Conservation (phyloP, 2,888 invertebrate species). For the Lasius platythorax region DNA sequence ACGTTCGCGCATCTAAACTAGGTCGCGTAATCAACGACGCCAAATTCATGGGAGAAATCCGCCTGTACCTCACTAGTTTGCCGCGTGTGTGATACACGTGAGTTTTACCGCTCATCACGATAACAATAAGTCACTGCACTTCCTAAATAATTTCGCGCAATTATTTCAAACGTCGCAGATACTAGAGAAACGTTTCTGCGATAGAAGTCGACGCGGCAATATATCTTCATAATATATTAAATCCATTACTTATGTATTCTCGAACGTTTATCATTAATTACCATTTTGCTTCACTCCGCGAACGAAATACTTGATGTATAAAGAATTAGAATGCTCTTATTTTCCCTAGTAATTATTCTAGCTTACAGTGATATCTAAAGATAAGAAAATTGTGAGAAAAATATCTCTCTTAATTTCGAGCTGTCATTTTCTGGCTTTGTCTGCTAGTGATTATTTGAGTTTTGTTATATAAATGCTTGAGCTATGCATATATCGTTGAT, state of each 20-base stretch:
- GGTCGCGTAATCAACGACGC: conserved; percentile 49
- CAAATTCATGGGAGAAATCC: conserved; percentile 64
- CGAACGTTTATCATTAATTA: background rate
- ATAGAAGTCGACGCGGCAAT: background rate
- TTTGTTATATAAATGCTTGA: background rate
- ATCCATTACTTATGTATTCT: background rate
- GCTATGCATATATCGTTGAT: background rate
- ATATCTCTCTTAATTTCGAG: background rate
- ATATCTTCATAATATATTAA: background rate
- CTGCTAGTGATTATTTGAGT: background rate
- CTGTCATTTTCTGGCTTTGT: background rate
- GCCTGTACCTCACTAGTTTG: background rate
- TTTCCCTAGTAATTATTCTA: background rate
- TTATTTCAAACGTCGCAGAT: conserved; percentile 10
- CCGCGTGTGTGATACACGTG: conserved; percentile 8
- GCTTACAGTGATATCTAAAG: background rate
- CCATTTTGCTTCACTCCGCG: background rate
- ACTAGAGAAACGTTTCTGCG: background rate
- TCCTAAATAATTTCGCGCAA: conserved; percentile 11
- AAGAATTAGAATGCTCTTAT: background rate
- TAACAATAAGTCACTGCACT: conserved; percentile 8
- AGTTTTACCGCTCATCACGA: conserved; percentile 17
- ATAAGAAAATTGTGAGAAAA: background rate
- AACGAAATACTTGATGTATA: background rate
- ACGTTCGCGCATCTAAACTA: conserved; percentile 44